These are phyloP conservation scores for Drosophila bocki DNA, from an alignment of 1,140 invertebrate species.

Conservation along the genomic window DNA sequence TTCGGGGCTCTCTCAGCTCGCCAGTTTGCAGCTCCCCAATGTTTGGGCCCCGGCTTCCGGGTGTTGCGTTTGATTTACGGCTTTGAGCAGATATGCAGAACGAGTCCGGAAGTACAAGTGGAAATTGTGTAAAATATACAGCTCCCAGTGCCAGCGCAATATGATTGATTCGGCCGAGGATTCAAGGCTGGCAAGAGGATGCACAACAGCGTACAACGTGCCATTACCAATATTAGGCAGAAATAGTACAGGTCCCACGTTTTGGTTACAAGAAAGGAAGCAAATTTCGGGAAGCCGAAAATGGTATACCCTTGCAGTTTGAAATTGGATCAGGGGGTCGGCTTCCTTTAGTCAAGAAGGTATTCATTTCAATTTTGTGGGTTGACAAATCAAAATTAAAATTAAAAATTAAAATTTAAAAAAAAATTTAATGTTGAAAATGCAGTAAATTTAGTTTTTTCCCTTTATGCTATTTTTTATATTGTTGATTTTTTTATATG, in stretches of 20 bases:
- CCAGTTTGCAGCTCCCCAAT: slow-evolving; percentile 5
- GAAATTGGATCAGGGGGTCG: not conserved
- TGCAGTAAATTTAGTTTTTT: too few relatives aligned
- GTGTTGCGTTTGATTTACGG: slow-evolving; percentile 52
- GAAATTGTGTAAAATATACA: slow-evolving; percentile 34
- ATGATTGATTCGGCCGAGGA: slow-evolving; percentile 23
- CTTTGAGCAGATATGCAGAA: slow-evolving; percentile 15
- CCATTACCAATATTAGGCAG: not conserved
- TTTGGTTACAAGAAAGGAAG: not conserved
- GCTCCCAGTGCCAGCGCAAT: not conserved
- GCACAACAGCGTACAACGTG: not conserved
- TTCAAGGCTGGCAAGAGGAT: not conserved
- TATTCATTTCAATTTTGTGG: too few relatives aligned
- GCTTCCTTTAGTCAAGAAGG: too few relatives aligned
- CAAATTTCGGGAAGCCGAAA: not conserved
- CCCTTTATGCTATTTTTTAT: too few relatives aligned
- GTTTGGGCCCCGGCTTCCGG: slow-evolving; percentile 37
- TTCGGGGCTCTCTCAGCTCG: not conserved
- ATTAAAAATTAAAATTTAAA: too few relatives aligned
- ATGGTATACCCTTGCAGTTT: not conserved
- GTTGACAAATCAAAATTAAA: too few relatives aligned
- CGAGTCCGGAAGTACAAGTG: slow-evolving; percentile 12
- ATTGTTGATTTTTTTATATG: too few relatives aligned
- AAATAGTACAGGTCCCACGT: not conserved
- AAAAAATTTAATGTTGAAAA: too few relatives aligned